These are phyloP conservation scores for Eolophus roseicapilla DNA, from an alignment of 2,113 vertebrate species.

Conservation along the genomic window DNA sequence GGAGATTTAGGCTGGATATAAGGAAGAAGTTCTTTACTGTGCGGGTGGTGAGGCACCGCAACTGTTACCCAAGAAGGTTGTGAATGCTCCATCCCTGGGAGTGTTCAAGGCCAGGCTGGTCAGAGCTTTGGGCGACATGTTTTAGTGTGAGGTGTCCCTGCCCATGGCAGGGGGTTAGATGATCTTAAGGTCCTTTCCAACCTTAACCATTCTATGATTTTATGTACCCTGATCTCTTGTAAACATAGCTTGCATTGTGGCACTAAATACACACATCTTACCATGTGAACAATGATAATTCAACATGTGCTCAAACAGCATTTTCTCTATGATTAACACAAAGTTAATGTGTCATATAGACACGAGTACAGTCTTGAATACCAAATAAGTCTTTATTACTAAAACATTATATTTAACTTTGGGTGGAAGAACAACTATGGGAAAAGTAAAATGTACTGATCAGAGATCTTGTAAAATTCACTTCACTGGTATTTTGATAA, in stretches of 20 bases:
- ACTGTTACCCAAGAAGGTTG: too few relatives aligned
- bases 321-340: background rate
- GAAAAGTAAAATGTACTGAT: background rate
- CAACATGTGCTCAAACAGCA: background rate
- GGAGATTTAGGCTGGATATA: too few relatives aligned
- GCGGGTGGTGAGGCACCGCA: too few relatives aligned
- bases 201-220: too few relatives aligned
- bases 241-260: background rate
- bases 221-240: background rate
- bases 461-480: background rate
- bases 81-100: too few relatives aligned
- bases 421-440: background rate
- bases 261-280: background rate
- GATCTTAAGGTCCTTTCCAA: too few relatives aligned
- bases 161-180: too few relatives aligned
- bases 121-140: too few relatives aligned
- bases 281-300: background rate
- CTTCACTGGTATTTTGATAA: background rate
- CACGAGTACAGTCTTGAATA: background rate
- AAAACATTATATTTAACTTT: background rate
- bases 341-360: background rate
- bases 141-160: too few relatives aligned
- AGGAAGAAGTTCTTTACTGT: too few relatives aligned
- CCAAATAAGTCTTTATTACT: background rate
- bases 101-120: too few relatives aligned